Conservation (phyloP, 2,797 vertebrate species). For the Eulemur rubriventer region DNA sequence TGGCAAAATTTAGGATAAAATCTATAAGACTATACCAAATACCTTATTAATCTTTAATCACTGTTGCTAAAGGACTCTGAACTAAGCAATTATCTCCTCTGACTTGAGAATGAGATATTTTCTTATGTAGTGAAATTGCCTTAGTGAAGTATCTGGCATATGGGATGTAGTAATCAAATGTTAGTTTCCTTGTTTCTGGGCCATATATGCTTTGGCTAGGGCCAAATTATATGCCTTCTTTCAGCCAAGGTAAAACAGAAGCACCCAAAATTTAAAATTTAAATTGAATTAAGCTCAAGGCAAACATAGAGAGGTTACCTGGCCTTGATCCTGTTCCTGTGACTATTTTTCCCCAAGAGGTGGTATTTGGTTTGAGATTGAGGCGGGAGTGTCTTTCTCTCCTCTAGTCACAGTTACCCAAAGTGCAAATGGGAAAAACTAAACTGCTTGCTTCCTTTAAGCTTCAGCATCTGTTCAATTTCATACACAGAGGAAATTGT, state of each 20-base stretch:
- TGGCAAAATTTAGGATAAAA: not conserved
- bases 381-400: not conserved
- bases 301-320: not conserved
- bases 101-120: not conserved
- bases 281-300: not conserved
- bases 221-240: not conserved
- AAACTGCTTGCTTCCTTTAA: not conserved
- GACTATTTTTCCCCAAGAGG: not conserved
- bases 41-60: not conserved
- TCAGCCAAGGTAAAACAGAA: not conserved
- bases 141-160: not conserved
- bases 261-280: not conserved
- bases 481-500: not conserved
- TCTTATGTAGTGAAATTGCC: not conserved
- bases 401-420: not conserved
- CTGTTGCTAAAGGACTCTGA: not conserved
- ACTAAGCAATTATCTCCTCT: not conserved
- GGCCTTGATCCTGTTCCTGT: not conserved
- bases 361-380: not conserved
- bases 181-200: not conserved
- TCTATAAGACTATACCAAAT: not conserved
- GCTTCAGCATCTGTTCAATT: not conserved
- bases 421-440: not conserved
- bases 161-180: not conserved
- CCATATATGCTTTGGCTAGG: not conserved